Evolutionary conservation across 2,888 invertebrate species (phyloP), one percentile per base, ranked within the genome.

Genomic region (Neocrepidodera transversa): DNA sequence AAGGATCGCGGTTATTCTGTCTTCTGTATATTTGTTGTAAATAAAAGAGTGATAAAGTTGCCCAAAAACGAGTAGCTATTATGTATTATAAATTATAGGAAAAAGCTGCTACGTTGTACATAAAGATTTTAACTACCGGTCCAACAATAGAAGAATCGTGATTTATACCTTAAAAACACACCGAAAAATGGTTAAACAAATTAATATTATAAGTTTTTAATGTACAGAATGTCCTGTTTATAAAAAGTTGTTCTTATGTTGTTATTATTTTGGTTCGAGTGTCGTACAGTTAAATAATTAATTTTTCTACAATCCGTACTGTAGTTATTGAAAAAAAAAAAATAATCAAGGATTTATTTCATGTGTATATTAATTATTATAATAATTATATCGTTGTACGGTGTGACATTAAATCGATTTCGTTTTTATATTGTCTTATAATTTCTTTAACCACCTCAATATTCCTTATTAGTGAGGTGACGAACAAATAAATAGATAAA

Each of bases 361-460:
- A 66, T 76, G 74, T 79, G 78, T 79, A 78, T 78, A 79, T 77
- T 78, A 77, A 78, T 78, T 76, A 78, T 77, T 77, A 77, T 64
- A 74, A 74, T 73, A 71, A 75, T 76, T 76, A 78, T 77, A 76
- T 78, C 78, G 77, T 78, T 79, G 78, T 79, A 79, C 78, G 79
- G 79, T 78, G 78, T 79, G 78, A 78, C 76, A 75, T 63, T 63
- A 63, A 65, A 58, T 51, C 60, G 62, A 64, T 60, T 67, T 58
- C 63, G 62, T 62, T 66, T 65, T 51, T 60, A 56, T 59, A 63
- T 32, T 40, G 36, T 35, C 18, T 38, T 26, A 48, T 51, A 20
- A 32, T 56, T 60, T 60, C 55, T 55, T 45, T n/a, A 20, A 10
- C 18, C 42, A 42, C 42, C 42, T 42, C 42, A 18, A 20, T 13